A percentile compares a stretch with the other conserved stretches of the same genome.
These are phyloP conservation scores for Andrena dorsata DNA, from an alignment of 2,888 invertebrate species.

Conservation along the genomic window DNA sequence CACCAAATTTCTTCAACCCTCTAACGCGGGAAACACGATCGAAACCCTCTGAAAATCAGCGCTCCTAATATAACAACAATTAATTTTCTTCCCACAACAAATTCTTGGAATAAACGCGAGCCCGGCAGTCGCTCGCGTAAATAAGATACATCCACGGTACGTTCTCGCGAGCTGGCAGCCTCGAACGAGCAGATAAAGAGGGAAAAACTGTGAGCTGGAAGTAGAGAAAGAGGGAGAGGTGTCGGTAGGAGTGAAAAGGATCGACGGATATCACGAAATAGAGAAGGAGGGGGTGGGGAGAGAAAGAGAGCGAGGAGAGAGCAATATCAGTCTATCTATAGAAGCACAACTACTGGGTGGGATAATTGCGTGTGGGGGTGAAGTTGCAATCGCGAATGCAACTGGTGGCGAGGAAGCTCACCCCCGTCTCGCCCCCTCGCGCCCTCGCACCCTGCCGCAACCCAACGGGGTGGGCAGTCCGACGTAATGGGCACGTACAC, in stretches of 20 bases:
- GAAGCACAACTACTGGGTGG: constrained; percentile 74
- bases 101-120: background rate
- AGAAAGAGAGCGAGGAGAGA: constrained; percentile 21
- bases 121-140: background rate
- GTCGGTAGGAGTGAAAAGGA: constrained; percentile 21
- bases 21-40: no score
- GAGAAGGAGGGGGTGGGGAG: constrained; percentile 10
- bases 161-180: background rate
- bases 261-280: constrained; percentile 26
- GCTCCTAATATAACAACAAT: background rate
- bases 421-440: constrained; percentile 18
- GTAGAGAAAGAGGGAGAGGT: constrained; percentile 5
- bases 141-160: constrained; percentile 10
- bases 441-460: background rate
- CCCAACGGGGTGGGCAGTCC: constrained; percentile 56
- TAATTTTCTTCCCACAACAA: background rate
- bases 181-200: constrained; percentile 16
- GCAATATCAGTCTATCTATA: constrained; percentile 76
- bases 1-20: no score
- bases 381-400: constrained; percentile 76
- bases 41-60: no score
- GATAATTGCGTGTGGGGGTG: constrained; percentile 77
- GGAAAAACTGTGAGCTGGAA: constrained; percentile 15
- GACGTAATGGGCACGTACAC: constrained; percentile 67
- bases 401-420: constrained; percentile 65